Evolutionary conservation across 2,797 vertebrate species (phyloP), one percentile per base, ranked within the genome.

Genomic region (Monodelphis domestica): DNA sequence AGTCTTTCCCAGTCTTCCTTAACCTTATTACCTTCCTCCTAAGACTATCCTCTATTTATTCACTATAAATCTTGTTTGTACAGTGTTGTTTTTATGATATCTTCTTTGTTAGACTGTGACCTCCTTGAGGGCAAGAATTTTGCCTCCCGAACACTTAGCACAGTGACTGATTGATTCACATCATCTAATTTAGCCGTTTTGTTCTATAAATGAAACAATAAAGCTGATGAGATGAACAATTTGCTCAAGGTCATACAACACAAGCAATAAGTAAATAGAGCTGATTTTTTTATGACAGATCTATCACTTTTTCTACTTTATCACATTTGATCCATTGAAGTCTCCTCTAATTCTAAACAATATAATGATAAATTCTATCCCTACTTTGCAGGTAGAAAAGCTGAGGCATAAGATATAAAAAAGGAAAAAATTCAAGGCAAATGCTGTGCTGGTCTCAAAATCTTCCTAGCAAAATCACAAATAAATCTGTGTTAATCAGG

Each of bases 331-430:
- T 91, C 28, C 92, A 51, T 78, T 89, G 29, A 24, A 30, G 33
- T 11, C 57, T 93, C 51, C 91, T 29, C 70, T 70, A 51, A 91
- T 38, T 88, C 50, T 93, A 93, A 90, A 91, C 90, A 95, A 52
- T 91, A 45, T 91, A n/a, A 50, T 63, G 93, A 53, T 87, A 94
- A 96, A 94, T 92, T n/a, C 91, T 59, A 90, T 50, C 15, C 1
- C 11, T 17, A 12, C 21, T 56, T 88, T 91, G 3, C 53, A 93
- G 90, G 84, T 53, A 6, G 12, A 45, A 70, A 96, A 94, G 12
- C 21, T 55, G 55, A 51, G 11, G 4, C 55, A 93, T 94, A 93
- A 89, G n/a, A 17, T 94, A 88, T 93, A 97, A 95, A 3, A 59
- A 10, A 59, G 50, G 63, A 89, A 51, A 92, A 90, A 90, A 59